Conservation (phyloP, 2,888 invertebrate species). For the Xiphydria camelus region DNA sequence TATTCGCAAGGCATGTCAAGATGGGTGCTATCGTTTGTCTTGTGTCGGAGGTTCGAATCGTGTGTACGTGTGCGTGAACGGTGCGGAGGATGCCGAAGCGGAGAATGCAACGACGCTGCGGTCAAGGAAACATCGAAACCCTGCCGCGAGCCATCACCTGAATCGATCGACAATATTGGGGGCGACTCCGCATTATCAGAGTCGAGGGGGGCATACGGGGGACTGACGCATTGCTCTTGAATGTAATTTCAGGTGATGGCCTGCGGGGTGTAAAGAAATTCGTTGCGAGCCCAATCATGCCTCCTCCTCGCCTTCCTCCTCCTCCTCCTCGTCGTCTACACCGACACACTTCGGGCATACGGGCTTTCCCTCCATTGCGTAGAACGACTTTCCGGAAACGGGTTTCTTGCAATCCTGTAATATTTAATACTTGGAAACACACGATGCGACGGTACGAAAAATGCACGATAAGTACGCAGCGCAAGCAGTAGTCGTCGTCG, state of each 20-base stretch:
- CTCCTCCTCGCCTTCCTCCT: constrained; percentile 54
- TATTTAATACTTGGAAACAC: too few relatives aligned
- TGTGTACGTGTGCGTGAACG: constrained; percentile 15
- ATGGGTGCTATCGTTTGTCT: too few relatives aligned
- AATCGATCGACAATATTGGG: too few relatives aligned
- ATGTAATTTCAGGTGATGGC: constrained; percentile 7
- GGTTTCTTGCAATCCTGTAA: constrained; percentile 89
- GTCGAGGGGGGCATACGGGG: constrained; percentile 38
- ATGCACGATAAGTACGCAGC: too few relatives aligned
- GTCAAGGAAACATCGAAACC: background rate
- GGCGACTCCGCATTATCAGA: constrained; percentile 40
- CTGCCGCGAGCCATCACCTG: constrained; percentile 19
- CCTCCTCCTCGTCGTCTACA: constrained; percentile 81
- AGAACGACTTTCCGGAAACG: constrained; percentile 94
- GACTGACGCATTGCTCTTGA: constrained; percentile 12
- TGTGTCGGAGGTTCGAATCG: too few relatives aligned
- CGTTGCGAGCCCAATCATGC: constrained; percentile 6
- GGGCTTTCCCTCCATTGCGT: constrained; percentile 95
- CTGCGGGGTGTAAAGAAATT: constrained; percentile 5
- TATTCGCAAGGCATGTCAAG: too few relatives aligned
- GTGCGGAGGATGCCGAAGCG: constrained; percentile 12
- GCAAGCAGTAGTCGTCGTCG: too few relatives aligned
- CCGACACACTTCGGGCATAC: constrained; percentile 94
- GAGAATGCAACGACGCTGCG: constrained; percentile 12
- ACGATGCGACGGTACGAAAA: too few relatives aligned